phyloP scores from a whole-genome alignment of 1,140 invertebrate species.

The Dryas iulia region DNA sequence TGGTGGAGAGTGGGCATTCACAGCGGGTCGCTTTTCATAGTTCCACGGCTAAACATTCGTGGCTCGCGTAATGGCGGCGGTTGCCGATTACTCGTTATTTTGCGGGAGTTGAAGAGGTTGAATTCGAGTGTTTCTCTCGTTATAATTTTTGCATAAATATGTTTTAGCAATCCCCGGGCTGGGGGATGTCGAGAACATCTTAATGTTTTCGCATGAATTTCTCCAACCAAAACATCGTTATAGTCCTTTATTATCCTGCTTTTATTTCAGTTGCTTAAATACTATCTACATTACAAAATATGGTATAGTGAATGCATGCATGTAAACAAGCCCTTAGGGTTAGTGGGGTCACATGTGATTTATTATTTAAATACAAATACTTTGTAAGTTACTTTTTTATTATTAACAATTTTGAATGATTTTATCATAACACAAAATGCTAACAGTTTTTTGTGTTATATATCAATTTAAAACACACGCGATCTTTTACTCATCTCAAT shows the following conservation, averaged over 20 bases:
- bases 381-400: too few relatives aligned
- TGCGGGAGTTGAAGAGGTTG: slow-evolving; percentile 35
- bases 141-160: slow-evolving; percentile 74
- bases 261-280: slow-evolving; percentile 17
- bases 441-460: too few relatives aligned
- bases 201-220: slow-evolving; percentile 63
- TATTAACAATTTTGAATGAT: too few relatives aligned
- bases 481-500: too few relatives aligned
- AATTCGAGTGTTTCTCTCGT: slow-evolving; percentile 60
- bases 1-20: slow-evolving; percentile 68
- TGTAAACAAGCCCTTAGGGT: not conserved
- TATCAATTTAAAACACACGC: too few relatives aligned
- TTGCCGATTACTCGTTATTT: slow-evolving; percentile 62
- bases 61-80: slow-evolving; percentile 41
- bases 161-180: slow-evolving; percentile 51
- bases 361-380: too few relatives aligned
- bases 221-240: slow-evolving; percentile 56
- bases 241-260: slow-evolving; percentile 25
- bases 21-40: slow-evolving; percentile 54
- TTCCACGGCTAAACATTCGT: slow-evolving; percentile 53
- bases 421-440: too few relatives aligned
- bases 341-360: too few relatives aligned
- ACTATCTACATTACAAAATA: not conserved
- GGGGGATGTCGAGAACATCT: slow-evolving; percentile 46
- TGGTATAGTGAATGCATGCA: not conserved